Base-by-base conservation (phyloP, 2,888 invertebrate species). In the Prosopocoilus inquinatus region DNA sequence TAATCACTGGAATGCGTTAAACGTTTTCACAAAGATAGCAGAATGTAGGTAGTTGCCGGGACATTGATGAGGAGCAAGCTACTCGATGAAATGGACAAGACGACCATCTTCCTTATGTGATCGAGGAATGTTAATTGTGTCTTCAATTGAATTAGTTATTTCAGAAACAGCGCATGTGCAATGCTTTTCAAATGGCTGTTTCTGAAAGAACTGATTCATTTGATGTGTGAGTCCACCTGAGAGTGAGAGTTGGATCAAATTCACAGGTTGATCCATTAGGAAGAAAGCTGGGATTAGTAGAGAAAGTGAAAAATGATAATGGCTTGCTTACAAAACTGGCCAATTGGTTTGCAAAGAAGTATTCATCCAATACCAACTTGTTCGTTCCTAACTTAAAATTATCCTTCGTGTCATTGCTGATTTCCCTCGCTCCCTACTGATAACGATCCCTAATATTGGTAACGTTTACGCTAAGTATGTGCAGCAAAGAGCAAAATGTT, bases 331-430 rank as follows among this genome's bases (percentile, higher is more conserved):
- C 74, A 77, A 61, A 78, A 77, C 50, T 76, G 75, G 1, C 72
- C 68, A 28, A 77, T 71, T 9, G 76, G 75, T 59, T 77, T 76
- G 8, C 77, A 15, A 76, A 76, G 59, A 94, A 94, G 77, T 91
- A 91, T 77, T 93, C 92, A 74, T 94, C 94, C 69, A 94, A 79
- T 64, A 93, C 89, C 69, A 93, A 80, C 79, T 94, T 94, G 55
- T 93, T 92, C 69, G 88, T 89, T 92, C 93, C 74, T 8, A 93
- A 82, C 78, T 92, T 90, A 73, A 91, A 82, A 78, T 91, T 90
- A 69, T 85, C 86, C 53, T 94, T 93, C 58, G 90, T 91, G 69
- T 94, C 90, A 81, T 90, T 91, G 69, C 94, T 83, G 70, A 88
- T 86, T 78, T 90, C 88, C 75, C 87, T n/a, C n/a, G n/a, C n/a